Percentiles rank a stretch among this genome's conserved stretches.
Evolutionary conservation across 2,113 vertebrate genomes (phyloP).

Genomic region (Carettochelys insculpta): DNA sequence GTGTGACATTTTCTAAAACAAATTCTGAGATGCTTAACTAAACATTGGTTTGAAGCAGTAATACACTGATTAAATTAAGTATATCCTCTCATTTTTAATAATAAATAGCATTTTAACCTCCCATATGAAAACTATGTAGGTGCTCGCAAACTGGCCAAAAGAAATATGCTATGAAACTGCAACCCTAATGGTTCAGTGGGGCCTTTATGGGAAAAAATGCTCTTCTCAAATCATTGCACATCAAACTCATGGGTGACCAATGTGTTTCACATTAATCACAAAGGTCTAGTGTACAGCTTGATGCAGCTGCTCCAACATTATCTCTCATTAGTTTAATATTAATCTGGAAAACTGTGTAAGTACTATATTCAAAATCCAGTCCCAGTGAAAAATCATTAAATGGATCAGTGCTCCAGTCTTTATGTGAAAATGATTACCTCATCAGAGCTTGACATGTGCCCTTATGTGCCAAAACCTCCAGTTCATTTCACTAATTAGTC

Average conservation of each 20-base stretch:
- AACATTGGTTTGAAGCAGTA: background rate
- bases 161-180: background rate
- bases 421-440: background rate
- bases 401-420: background rate
- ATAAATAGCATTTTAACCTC: background rate
- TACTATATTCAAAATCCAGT: background rate
- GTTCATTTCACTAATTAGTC: background rate
- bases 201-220: background rate
- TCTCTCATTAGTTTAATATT: background rate
- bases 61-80: background rate
- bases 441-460: background rate
- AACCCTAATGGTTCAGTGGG: background rate
- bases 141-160: background rate
- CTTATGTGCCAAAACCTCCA: background rate
- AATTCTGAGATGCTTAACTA: background rate
- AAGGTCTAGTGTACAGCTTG: background rate
- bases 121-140: background rate
- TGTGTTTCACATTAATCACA: background rate
- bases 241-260: background rate
- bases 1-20: background rate
- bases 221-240: background rate
- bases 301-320: background rate
- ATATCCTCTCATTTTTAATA: background rate
- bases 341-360: background rate
- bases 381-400: background rate